Evolutionary conservation across 2,113 vertebrate genomes (phyloP), one percentile per base, ranked within the genome.

Genomic region (Hypocryptadius cinnamomeus): DNA sequence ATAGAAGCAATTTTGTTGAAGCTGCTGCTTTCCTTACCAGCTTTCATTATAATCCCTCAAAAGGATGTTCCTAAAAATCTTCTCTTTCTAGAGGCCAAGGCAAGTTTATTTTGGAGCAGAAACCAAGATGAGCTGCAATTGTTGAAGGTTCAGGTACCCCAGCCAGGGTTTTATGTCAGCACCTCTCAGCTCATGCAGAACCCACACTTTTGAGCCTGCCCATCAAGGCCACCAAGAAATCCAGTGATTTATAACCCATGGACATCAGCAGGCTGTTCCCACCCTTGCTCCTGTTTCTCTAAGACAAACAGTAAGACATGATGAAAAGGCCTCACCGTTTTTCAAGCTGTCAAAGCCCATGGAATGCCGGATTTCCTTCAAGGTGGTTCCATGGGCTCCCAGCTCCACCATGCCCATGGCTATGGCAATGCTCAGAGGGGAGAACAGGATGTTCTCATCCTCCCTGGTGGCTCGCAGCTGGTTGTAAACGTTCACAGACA

Each of bases 401-500:
- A 99, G 98, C 96, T 99, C 98, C 97, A 99, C 98, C 98, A 99
- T 99, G 59, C 99, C 99, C 96, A 99, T 97, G 21, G 98, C 98
- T 60, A 99, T 95, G 11, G 98, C 97, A 64, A 99, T 97, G 50
- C 99, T 99, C 92, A 99, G 80, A 1, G 99, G 99, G 80, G 99
- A 99, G 96, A 99, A 99, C 40, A 99, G 96, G 78, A 99, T 99
- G 93, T 99, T 99, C 83, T 99, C 99, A 93, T 99, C 98, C 81
- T 98, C 98, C 68, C 97, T 98, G 7, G 94, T 85, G 18, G 98
- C 97, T 98, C 98, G 97, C 87, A 99, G 98, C 94, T 97, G 98
- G 89, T 99, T 98, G 97, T 99, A 99, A 95, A 99, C 65, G 70
- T 98, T 98, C 95, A 99, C 98, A 1, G 99, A 99, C 91, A 99